phyloP scores from a whole-genome alignment of 2,888 invertebrate genomes.

The Carabus problematicus region DNA sequence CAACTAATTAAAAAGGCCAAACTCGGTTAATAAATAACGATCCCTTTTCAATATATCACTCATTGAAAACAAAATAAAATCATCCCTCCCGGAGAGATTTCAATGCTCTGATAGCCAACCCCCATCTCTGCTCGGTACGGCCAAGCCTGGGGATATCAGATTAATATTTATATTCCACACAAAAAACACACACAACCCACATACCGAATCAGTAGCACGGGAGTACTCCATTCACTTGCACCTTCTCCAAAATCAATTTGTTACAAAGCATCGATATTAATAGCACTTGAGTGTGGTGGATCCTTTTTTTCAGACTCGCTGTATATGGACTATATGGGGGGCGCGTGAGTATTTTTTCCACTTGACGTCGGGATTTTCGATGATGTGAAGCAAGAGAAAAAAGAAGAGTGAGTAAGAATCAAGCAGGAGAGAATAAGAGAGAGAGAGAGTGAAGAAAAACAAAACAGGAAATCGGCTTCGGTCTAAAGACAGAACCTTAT shows the following conservation, averaged over 20 bases:
- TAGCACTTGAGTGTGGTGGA: slow-evolving; percentile 3
- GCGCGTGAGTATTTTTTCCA: too few species aligned
- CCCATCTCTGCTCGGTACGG: slow-evolving; percentile 15
- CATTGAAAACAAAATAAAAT: slow-evolving; percentile 28
- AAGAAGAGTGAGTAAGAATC: too few species aligned
- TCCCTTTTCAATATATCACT: slow-evolving; percentile 32
- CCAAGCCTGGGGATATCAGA: slow-evolving; percentile 2
- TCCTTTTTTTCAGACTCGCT: neutral
- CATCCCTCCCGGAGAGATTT: slow-evolving; percentile 27
- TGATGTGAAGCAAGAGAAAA: too few species aligned
- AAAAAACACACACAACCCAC: slow-evolving; percentile 6
- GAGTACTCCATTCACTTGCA: slow-evolving; percentile 22
- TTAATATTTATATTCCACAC: slow-evolving; percentile 28
- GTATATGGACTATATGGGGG: slow-evolving; percentile 1
- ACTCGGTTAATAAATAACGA: slow-evolving; percentile 27
- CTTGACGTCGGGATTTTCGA: too few species aligned
- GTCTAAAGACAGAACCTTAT: slow-evolving; percentile 46
- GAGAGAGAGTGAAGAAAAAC: slow-evolving; percentile 44
- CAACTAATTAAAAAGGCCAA: slow-evolving; percentile 4
- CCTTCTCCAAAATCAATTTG: slow-evolving; percentile 36
- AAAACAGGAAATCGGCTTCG: slow-evolving; percentile 46
- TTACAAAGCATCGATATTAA: slow-evolving; percentile 17
- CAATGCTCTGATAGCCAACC: slow-evolving; percentile 23
- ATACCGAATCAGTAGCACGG: neutral
- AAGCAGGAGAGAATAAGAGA: neutral